Evolutionary conservation across 2,113 vertebrate genomes (phyloP).

Genomic region (Semnornis frantzii): DNA sequence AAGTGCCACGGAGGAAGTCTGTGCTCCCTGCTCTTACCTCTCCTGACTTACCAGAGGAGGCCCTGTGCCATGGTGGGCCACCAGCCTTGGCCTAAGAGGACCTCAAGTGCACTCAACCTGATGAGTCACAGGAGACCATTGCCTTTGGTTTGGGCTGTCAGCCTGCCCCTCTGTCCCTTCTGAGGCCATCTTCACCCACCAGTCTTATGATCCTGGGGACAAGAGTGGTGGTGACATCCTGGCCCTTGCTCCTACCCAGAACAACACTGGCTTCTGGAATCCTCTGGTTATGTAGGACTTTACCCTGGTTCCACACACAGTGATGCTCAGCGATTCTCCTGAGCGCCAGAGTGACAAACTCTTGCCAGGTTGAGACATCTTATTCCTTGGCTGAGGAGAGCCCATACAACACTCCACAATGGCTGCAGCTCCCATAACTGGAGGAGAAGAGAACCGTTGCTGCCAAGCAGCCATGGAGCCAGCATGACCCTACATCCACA

Average conservation of each 20-base stretch:
- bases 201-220: fast-evolving
- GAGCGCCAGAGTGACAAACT: not conserved
- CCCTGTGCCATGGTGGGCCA: fast-evolving
- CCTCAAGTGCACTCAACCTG: not conserved
- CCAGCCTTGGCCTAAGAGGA: not conserved
- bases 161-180: not conserved
- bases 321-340: not conserved
- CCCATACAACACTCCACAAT: not conserved
- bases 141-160: not conserved
- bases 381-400: not conserved
- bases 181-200: not conserved
- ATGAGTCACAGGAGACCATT: not conserved
- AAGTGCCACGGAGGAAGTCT: fast-evolving
- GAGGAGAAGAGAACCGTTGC: not conserved
- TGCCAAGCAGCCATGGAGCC: not conserved
- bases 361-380: not conserved
- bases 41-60: not conserved
- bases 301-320: not conserved
- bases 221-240: not conserved
- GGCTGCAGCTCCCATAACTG: not conserved
- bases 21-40: not conserved
- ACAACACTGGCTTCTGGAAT: fast-evolving
- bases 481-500: fast-evolving
- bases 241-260: not conserved
- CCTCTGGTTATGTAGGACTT: not conserved